Evolutionary conservation across 2,113 vertebrate species (phyloP).

Genomic region (Erinaceus europaeus): DNA sequence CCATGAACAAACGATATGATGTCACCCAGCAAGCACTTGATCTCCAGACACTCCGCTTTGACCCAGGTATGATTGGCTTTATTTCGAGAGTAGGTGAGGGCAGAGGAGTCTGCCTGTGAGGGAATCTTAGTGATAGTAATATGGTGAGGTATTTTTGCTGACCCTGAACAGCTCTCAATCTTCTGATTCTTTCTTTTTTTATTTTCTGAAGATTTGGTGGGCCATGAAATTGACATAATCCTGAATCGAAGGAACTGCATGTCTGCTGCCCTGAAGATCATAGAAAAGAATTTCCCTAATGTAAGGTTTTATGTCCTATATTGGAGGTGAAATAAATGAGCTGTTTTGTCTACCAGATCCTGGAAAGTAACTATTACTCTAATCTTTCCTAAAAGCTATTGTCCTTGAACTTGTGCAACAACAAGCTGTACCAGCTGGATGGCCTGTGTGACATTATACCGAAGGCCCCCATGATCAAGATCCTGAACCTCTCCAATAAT

Average conservation of each 20-base stretch:
- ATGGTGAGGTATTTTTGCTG: not conserved
- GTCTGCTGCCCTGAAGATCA: constrained; percentile 84
- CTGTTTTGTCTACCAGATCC: not conserved
- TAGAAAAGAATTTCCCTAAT: constrained; percentile 88
- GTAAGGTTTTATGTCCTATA: constrained; percentile 7
- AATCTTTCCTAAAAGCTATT: constrained; percentile 70
- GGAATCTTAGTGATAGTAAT: not conserved
- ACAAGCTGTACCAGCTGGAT: constrained; percentile 86
- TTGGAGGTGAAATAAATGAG: not conserved
- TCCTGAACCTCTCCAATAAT: constrained; percentile 88
- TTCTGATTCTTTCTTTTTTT: not conserved
- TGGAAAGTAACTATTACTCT: not conserved
- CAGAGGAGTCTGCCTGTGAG: not conserved
- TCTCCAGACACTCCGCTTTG: constrained; percentile 85
- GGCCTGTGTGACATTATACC: constrained; percentile 81
- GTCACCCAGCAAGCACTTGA: constrained; percentile 84
- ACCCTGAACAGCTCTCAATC: not conserved
- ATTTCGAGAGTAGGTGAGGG: not conserved
- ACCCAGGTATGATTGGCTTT: constrained; percentile 71
- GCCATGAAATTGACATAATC: constrained; percentile 83
- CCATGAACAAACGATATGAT: constrained; percentile 88
- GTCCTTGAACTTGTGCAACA: constrained; percentile 86
- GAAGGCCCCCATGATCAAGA: constrained; percentile 85
- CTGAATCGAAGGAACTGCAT: constrained; percentile 86
- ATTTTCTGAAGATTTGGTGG: constrained; percentile 77